Conservation (phyloP, 2,113 vertebrate species). For the Periophthalmus modestus region DNA sequence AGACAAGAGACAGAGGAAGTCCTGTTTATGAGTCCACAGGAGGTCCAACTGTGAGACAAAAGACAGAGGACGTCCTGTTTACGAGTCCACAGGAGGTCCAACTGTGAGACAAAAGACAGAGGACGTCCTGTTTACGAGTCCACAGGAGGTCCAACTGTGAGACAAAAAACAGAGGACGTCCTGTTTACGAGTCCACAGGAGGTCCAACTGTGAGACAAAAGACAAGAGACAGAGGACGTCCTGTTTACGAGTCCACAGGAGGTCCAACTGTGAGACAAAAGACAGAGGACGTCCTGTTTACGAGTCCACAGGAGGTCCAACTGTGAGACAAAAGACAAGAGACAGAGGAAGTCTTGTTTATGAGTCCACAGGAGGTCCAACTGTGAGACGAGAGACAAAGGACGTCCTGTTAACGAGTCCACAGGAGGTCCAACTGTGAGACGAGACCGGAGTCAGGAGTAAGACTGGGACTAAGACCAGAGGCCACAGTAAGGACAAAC, state of each 20-base stretch:
- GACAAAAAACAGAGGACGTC: conserved; percentile 80
- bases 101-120: conserved; percentile 73
- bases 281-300: conserved; percentile 91
- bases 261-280: conserved; percentile 81
- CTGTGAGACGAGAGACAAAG: conserved; percentile 77
- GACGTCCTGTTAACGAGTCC: conserved; percentile 95
- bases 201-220: conserved; percentile 81
- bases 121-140: conserved; percentile 94
- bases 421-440: conserved; percentile 89
- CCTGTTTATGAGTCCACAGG: conserved; percentile 95
- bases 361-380: conserved; percentile 95
- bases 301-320: conserved; percentile 95
- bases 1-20: conserved; percentile 79
- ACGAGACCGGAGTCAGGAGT: no score
- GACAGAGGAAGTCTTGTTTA: conserved; percentile 88
- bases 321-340: conserved; percentile 74
- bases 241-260: conserved; percentile 96
- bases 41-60: conserved; percentile 84
- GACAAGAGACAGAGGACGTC: conserved; percentile 79
- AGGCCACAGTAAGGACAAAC: no score
- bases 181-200: conserved; percentile 96
- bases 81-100: conserved; percentile 94
- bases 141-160: conserved; percentile 91
- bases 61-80: conserved; percentile 95
- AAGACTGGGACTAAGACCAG: neutral